Conservation (phyloP, 2,113 vertebrate species). For the Oreochromis niloticus region DNA sequence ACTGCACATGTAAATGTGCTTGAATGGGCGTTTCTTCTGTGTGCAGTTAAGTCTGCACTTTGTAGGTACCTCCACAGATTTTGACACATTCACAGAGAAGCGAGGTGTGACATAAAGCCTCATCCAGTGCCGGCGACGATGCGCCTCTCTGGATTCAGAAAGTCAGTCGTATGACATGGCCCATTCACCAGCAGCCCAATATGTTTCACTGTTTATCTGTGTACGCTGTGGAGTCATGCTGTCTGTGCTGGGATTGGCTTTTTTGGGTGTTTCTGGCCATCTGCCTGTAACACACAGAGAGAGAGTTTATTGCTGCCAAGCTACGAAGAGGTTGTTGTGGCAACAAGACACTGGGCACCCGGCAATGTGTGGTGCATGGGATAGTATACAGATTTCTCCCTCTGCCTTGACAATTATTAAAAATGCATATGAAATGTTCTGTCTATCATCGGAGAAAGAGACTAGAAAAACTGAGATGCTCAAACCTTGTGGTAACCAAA, state of each 20-base stretch:
- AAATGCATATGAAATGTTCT: not conserved
- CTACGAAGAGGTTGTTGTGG: slow-evolving; percentile 50
- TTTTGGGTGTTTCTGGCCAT: slow-evolving; percentile 30
- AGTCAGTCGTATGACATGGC: slow-evolving; percentile 34
- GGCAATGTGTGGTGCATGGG: slow-evolving; percentile 9
- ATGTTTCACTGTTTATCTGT: slow-evolving; percentile 45
- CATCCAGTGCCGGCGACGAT: slow-evolving; percentile 17
- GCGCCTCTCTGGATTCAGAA: slow-evolving; percentile 17
- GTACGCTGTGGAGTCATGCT: slow-evolving; percentile 68
- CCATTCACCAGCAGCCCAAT: slow-evolving; percentile 45
- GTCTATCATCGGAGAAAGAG: not conserved
- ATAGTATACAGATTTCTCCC: not conserved
- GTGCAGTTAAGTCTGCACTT: slow-evolving; percentile 31
- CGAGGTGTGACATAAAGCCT: not conserved
- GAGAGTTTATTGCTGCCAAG: slow-evolving; percentile 18
- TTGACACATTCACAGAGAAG: slow-evolving; percentile 18
- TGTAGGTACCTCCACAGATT: slow-evolving; percentile 6
- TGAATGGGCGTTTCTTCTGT: not conserved
- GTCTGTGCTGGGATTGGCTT: slow-evolving; percentile 62
- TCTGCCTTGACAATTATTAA: not conserved
- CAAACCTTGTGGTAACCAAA: not conserved
- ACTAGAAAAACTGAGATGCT: not conserved
- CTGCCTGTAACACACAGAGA: slow-evolving; percentile 11
- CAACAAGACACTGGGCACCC: slow-evolving; percentile 28
- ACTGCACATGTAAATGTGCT: not conserved